Percentiles rank a stretch among this genome's conserved stretches.
Evolutionary conservation across 1,140 invertebrate species (phyloP).

Genomic region (Diabrotica undecimpunctata): DNA sequence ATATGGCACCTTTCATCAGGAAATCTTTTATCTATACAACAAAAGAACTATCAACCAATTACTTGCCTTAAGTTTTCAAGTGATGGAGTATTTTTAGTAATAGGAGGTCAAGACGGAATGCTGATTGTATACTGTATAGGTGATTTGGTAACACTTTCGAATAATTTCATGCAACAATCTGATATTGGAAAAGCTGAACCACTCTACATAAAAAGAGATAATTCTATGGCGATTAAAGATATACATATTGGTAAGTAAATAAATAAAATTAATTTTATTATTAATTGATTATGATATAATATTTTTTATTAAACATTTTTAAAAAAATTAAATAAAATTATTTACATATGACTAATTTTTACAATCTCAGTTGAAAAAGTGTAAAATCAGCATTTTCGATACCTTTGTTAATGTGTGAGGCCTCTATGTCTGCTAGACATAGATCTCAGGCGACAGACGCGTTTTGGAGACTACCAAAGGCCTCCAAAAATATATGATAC

Average conservation of each 20-base stretch:
- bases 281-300: no score
- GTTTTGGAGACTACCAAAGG: no score
- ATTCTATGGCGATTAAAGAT: conserved; percentile 74
- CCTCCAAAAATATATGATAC: no score
- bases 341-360: no score
- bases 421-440: no score
- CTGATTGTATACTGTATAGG: conserved; percentile 69
- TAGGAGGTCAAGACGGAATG: conserved; percentile 79
- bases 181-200: conserved; percentile 58
- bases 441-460: no score
- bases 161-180: conserved; percentile 49
- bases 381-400: no score
- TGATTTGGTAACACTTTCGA: conserved; percentile 44
- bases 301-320: no score
- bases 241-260: conserved; percentile 58
- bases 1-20: conserved; percentile 81
- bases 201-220: conserved; percentile 66
- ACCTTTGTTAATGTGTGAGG: no score
- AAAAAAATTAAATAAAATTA: no score
- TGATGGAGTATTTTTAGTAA: conserved; percentile 70
- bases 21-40: conserved; percentile 65
- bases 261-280: no score
- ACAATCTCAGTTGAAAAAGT: no score
- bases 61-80: conserved; percentile 68
- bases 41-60: conserved; percentile 76